Base-by-base conservation (phyloP, 1,140 invertebrate species). In the Penaeus vannamei region DNA sequence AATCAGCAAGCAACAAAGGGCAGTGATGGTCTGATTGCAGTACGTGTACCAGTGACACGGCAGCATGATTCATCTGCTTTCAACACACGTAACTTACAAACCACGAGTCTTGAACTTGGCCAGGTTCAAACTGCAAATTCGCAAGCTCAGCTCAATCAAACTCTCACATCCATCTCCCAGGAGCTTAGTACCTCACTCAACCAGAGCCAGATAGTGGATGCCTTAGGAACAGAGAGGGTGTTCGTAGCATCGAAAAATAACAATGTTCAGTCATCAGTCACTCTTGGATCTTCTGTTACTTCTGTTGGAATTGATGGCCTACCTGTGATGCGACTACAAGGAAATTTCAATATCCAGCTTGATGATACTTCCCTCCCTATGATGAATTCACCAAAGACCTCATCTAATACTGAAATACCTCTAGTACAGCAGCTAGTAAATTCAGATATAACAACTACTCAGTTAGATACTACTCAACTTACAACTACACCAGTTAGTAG, bases 241-340 rank as follows among this genome's bases (percentile, higher is more conserved):
- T 42, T 89, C 19, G 77, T 89, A 80, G 23, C 87, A 5, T 79
- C 87, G 53, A 89, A 80, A 79, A 89, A 77, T 84, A 79, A 26
- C 42, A 60, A 83, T 26, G 87, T 46, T 46, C 87, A 89, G 36
- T 23, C 87, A 61, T 22, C 72, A 76, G 23, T 61, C 29, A 64
- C 64, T 36, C 72, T 23, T 19, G 81, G 42, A 76, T 77, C 82
- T 46, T 62, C 87, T 42, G 81, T 89, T 46, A 82, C 82, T 46
- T 62, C 87, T 60, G 81, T 89, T 26, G 87, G 82, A 32, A 46
- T 89, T 17, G 83, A 77, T 62, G 87, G 79, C 66, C n/a, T 89
- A 32, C 26, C 87, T 42, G 59, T 77, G 36, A 76, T 89, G 69
- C 87, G 53, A 22, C 8, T 76, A 29, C 69, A 84, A 62, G 87